A percentile compares a stretch with the other conserved stretches of the same genome.
phyloP scores from a whole-genome alignment of 1,140 invertebrate species.

The Cydia pomonella region DNA sequence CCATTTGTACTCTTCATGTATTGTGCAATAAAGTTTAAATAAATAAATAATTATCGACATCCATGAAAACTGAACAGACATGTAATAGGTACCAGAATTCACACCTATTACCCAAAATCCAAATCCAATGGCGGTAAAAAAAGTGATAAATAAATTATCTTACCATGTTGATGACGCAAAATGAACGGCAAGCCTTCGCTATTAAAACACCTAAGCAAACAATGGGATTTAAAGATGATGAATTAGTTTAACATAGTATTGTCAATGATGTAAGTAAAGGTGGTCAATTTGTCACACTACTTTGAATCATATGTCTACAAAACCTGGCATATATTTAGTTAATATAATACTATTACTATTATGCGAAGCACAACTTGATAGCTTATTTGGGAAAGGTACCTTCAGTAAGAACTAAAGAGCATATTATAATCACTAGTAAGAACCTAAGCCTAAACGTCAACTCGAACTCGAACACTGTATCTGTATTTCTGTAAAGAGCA shows the following conservation, averaged over 20 bases:
- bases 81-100: too few species aligned
- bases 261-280: neutral
- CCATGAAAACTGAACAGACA: too few species aligned
- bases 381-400: too few species aligned
- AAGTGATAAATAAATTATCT: neutral
- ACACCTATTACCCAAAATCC: neutral
- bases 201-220: slow-evolving; percentile 26
- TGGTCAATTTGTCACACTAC: neutral
- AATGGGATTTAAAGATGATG: slow-evolving; percentile 3
- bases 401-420: too few species aligned
- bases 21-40: too few species aligned
- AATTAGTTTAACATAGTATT: slow-evolving; percentile 1
- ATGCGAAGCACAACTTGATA: too few species aligned
- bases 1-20: too few species aligned
- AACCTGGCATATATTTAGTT: neutral
- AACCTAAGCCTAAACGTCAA: too few species aligned
- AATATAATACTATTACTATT: neutral
- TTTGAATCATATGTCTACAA: neutral
- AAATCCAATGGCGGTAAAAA: neutral
- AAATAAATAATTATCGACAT: too few species aligned
- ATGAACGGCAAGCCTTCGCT: slow-evolving; percentile 3
- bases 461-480: too few species aligned
- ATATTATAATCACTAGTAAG: too few species aligned
- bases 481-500: too few species aligned
- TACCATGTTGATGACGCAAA: slow-evolving; percentile 30